Evolutionary conservation across 2,113 vertebrate genomes (phyloP), one percentile per base, ranked within the genome.

Genomic region (Telmatochromis brichardi): DNA sequence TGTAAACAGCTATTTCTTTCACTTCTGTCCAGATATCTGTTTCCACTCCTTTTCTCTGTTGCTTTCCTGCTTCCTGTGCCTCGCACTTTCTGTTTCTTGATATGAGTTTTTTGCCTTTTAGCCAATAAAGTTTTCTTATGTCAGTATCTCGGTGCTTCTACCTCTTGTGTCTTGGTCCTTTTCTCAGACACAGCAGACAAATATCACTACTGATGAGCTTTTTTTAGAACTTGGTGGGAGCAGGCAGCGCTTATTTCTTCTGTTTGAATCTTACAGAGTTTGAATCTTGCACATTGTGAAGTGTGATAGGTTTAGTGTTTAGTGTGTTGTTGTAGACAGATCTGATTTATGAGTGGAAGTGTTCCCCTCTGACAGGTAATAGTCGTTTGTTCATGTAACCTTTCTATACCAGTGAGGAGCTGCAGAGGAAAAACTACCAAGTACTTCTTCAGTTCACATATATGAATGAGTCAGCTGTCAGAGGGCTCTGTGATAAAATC

Each of bases 201-300:
- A 68, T 40, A 68, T 37, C 33, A 37, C 6, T 21, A 13, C 8
- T 4, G 31, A 40, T 40, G 57, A 40, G 60, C 19, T 68, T 21
- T 21, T 12, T n/a, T 13, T 2, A 21, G 63, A n/a, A 68, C 1
- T 0, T 37, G 33, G 2, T 63, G 58, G 9, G 60, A 3, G 17
- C 31, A 37, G 60, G 31, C 31, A 1, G 9, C 60, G 35, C 31
- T 1, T 35, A 40, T 4, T 68, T 40, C 19, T 37, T 21, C 10
- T 37, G 33, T 68, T 37, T 9, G 14, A 58, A 58, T 58, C 23
- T 28, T 28, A 28, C 55, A 58, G 55, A 31, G 33, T 65, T 37
- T 37, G 19, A 3, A 40, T 37, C 19, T 68, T 68, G 33, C 11
- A 68, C 63, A 68, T 37, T 65, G 26, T 12, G 31, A 0, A 37